A percentile compares a stretch with the other conserved stretches of the same genome.
Evolutionary conservation across 2,797 vertebrate genomes (phyloP).

Genomic region (Hypotaenidia okinawae): DNA sequence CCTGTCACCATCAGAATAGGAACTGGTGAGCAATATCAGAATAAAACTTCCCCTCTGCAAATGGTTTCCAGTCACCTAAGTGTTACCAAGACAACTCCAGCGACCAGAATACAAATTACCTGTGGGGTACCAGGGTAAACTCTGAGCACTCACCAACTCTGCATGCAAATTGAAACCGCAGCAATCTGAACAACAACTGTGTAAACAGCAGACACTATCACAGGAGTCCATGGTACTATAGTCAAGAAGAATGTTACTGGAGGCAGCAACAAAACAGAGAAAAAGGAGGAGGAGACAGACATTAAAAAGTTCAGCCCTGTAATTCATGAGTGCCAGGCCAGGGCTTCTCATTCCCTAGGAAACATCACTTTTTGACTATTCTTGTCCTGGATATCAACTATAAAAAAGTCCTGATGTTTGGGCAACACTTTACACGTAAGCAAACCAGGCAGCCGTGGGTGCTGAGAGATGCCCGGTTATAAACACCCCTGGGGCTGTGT

Average conservation of each 20-base stretch:
- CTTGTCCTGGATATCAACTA: conserved; percentile 41
- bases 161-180: conserved; percentile 82
- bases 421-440: neutral
- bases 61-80: conserved; percentile 89
- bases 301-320: conserved; percentile 62
- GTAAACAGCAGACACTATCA: conserved; percentile 82
- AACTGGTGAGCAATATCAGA: conserved; percentile 76
- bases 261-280: conserved; percentile 68
- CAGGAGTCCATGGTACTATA: conserved; percentile 73
- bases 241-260: conserved; percentile 74
- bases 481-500: neutral
- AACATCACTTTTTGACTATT: conserved; percentile 51
- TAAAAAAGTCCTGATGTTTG: conserved; percentile 2
- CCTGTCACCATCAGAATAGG: conserved; percentile 75
- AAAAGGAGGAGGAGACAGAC: conserved; percentile 74
- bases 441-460: conserved; percentile 1
- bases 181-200: conserved; percentile 83
- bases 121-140: conserved; percentile 75
- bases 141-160: conserved; percentile 79
- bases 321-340: conserved; percentile 55
- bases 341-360: conserved; percentile 67
- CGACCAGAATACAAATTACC: conserved; percentile 90
- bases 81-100: conserved; percentile 91
- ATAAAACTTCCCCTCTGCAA: conserved; percentile 83
- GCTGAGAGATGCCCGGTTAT: neutral